phyloP scores from a whole-genome alignment of 1,140 invertebrate species.

The Tetranychus urticae region DNA sequence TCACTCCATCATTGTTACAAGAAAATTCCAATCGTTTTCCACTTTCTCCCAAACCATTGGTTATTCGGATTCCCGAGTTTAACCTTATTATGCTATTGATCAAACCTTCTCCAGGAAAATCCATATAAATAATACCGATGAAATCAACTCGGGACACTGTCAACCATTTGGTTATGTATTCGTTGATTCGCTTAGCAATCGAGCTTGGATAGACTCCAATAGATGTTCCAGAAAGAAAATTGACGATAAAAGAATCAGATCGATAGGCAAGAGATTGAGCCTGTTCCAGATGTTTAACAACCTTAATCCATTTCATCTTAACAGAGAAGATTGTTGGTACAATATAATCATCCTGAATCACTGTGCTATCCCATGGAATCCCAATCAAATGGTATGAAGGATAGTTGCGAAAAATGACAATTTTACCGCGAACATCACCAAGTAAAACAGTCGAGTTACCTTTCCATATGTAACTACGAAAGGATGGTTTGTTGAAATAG shows the following conservation, averaged over 20 bases:
- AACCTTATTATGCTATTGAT: background rate
- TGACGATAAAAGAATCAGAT: background rate
- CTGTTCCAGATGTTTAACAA: background rate
- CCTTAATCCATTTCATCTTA: background rate
- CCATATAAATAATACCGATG: background rate
- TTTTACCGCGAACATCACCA: background rate
- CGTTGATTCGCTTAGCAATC: background rate
- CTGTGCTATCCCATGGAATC: background rate
- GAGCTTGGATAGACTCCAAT: background rate
- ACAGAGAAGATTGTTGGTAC: background rate
- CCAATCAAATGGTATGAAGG: background rate
- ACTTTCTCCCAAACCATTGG: background rate
- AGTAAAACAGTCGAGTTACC: background rate
- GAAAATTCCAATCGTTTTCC: background rate
- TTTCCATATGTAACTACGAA: background rate
- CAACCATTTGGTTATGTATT: background rate
- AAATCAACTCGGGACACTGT: background rate
- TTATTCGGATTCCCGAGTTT: background rate
- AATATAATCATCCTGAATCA: background rate
- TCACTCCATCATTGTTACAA: background rate
- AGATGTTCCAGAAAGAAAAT: background rate
- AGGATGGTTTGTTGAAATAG: background rate
- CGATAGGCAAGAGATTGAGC: no score
- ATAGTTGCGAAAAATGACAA: background rate
- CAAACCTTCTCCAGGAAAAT: background rate